Evolutionary conservation across 2,797 vertebrate species (phyloP).

Genomic region (Urophycis tenuis): DNA sequence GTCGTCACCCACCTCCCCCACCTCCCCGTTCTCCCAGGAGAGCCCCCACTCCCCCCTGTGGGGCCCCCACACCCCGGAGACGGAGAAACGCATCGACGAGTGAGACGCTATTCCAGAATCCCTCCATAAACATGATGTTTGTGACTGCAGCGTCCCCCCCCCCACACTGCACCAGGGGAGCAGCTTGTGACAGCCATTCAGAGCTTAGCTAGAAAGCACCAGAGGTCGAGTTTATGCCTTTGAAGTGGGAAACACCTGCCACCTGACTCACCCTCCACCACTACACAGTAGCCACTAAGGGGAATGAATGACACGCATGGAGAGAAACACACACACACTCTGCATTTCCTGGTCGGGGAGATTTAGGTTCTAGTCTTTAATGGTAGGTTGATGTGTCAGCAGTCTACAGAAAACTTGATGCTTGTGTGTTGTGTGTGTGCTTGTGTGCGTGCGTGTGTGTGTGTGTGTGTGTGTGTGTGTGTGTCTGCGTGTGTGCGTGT

Average conservation of each 20-base stretch:
- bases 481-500: constrained; percentile 11
- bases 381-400: background rate
- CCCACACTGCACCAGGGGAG: background rate
- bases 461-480: constrained; percentile 15
- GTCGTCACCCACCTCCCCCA: constrained; percentile 45
- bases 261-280: too few relatives aligned
- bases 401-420: background rate
- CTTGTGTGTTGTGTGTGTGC: constrained; percentile 11
- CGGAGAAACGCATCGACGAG: constrained; percentile 52
- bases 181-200: background rate
- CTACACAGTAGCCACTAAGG: background rate
- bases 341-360: background rate
- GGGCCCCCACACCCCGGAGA: constrained; percentile 50
- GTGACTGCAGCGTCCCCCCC: background rate
- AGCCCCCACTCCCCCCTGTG: constrained; percentile 52
- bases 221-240: background rate
- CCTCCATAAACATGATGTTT: background rate
- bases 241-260: background rate
- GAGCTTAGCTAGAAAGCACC: background rate
- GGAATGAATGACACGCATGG: background rate
- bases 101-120: constrained; percentile 22
- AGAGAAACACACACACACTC: background rate
- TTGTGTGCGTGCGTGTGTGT: constrained; percentile 3
- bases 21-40: constrained; percentile 39
- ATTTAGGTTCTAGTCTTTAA: background rate